phyloP scores from a whole-genome alignment of 2,113 vertebrate species.

The Labeo rohita region DNA sequence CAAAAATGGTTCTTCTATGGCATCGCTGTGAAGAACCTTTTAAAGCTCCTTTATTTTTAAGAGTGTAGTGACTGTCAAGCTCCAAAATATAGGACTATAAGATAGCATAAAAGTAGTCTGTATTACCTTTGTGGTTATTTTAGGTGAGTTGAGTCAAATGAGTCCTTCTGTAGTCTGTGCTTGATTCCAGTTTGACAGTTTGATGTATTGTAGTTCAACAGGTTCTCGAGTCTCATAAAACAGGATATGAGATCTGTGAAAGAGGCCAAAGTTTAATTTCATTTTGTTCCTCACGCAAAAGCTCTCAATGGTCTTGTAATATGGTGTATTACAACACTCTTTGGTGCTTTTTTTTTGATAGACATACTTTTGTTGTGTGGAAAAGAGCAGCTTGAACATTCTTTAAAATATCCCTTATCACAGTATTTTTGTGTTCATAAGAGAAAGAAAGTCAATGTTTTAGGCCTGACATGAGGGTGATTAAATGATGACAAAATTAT shows the following conservation, averaged over 20 bases:
- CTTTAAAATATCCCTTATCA: not conserved
- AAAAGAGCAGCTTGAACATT: not conserved
- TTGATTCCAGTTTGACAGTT: not conserved
- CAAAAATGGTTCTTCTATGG: no score
- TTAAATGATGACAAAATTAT: not conserved
- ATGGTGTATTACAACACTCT: no score
- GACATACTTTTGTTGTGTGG: not conserved
- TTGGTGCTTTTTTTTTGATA: not conserved
- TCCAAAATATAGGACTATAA: not conserved
- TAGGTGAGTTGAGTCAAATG: not conserved
- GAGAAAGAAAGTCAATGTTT: not conserved
- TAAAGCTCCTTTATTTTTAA: no score
- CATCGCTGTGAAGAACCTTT: no score
- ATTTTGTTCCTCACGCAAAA: not conserved
- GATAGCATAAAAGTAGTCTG: no score
- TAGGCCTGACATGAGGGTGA: not conserved
- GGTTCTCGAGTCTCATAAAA: not conserved
- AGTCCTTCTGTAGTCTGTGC: no score
- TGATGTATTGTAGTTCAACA: not conserved
- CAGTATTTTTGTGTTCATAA: not conserved
- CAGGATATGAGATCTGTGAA: not conserved
- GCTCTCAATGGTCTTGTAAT: no score
- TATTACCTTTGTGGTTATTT: not conserved
- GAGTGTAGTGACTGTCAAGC: not conserved
- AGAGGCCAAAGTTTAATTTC: not conserved